Evolutionary conservation across 2,113 vertebrate genomes (phyloP), one percentile per base, ranked within the genome.

Genomic region (Hiodon tergisus): DNA sequence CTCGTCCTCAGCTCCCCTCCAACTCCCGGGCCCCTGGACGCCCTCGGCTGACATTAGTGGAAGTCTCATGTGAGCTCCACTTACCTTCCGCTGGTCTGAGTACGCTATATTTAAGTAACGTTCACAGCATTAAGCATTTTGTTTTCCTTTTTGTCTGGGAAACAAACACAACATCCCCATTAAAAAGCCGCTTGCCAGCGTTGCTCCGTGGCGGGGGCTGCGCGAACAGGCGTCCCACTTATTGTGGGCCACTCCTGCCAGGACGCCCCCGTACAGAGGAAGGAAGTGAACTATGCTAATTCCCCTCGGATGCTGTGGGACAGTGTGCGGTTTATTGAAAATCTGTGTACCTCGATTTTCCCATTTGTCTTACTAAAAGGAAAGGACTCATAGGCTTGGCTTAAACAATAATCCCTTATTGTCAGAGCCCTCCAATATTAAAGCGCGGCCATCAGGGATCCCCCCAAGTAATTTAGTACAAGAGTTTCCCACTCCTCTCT

Each of bases 281-380:
- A 85, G 77, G 82, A 83, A 81, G 78, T 87, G 78, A 77, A 81
- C 61, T 78, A 73, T 74, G 77, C 78, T 71, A 85, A 84, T 80
- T 88, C 85, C 81, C 81, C 82, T 85, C 85, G 84, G 85, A 84
- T 81, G 82, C 79, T 77, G 82, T 73, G 85, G 86, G 86, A 83
- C 83, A 77, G 79, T 84, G 82, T 83, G 88, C 79, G 81, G 84
- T 81, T 89, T 89, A 91, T 88, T 90, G 87, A 88, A 93, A 90
- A 88, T 87, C 84, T 85, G 84, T 91, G 85, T 88, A 88, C 85
- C 85, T 86, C 81, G 85, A 89, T 88, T 88, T 87, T 85, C 85
- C 86, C 86, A 87, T 90, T 90, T 92, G 90, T 93, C 88, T 91
- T 91, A 90, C 88, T 92, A 92, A 91, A 91, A 90, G 92, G 88